Evolutionary conservation across 2,113 vertebrate species (phyloP).

Genomic region (Caretta caretta): DNA sequence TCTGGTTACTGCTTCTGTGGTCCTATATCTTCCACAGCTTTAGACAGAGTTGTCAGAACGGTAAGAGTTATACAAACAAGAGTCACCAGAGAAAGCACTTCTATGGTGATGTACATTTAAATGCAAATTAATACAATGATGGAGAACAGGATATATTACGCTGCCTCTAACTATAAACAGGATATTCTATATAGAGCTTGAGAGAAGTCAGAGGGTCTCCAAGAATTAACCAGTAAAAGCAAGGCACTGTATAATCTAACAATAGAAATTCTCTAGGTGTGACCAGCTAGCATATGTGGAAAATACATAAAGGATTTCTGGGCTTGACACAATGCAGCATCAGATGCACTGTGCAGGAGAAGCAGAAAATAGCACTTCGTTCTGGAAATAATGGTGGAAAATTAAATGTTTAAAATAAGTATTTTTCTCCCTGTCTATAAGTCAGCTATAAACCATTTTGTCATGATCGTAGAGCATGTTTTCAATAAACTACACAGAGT

Average conservation of each 20-base stretch:
- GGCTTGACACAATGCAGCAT: background rate
- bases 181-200: background rate
- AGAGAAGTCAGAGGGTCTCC: background rate
- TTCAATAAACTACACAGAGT: background rate
- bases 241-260: background rate
- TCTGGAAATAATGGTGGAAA: background rate
- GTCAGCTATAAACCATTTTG: background rate
- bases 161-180: background rate
- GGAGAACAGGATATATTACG: background rate
- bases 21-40: conserved; percentile 36
- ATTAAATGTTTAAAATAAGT: background rate
- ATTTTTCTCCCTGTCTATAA: background rate
- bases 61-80: conserved; percentile 36
- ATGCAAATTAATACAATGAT: conserved; percentile 48
- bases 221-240: background rate
- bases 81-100: background rate
- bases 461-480: background rate
- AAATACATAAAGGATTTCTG: background rate
- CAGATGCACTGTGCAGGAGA: background rate
- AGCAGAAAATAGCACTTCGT: background rate
- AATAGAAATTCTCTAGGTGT: background rate
- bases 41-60: conserved; percentile 44
- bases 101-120: conserved; percentile 6
- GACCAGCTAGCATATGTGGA: background rate
- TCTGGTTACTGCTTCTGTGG: conserved; percentile 56